Evolutionary conservation across 2,113 vertebrate genomes (phyloP), one percentile per base, ranked within the genome.

Genomic region (Tupaia chinensis): DNA sequence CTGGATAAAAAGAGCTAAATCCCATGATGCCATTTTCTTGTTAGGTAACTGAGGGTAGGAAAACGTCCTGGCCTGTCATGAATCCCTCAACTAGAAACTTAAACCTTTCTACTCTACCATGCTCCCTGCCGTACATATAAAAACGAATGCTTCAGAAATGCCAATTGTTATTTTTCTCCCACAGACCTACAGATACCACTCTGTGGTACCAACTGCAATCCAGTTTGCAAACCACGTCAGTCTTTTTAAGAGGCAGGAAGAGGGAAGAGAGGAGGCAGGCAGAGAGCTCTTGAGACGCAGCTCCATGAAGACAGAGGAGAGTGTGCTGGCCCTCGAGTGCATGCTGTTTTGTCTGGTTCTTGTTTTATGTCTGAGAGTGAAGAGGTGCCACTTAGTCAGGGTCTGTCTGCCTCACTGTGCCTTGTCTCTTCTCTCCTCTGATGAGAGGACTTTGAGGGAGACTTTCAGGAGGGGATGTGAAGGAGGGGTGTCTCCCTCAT

Each of bases 171-270:
- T 84, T 69, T 87, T 96, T 60, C 56, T 86, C 61, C 74, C 19
- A 34, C 15, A 70, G n/a, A 23, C 0, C 7, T 23, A 44, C 54
- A 25, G 6, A 13, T 66, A 7, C 14, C 32, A 70, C 10, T 12
- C 92, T 63, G 29, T 14, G 8, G 53, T 16, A n/a, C 1, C 53
- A 65, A 77, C 60, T 11, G 27, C 60, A 65, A 63, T 29, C 1
- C 7, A 11, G n/a, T 13, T 95, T 68, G 66, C 25, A 77, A 91
- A 73, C 44, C 66, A 69, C 53, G 29, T 58, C 5, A 0, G 61
- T 96, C 74, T 87, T 69, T 83, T 63, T 22, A 78, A 92, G 65
- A 96, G 94, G n/a, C 73, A 53, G 70, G 34, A 87, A 87, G 72
- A 2, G 5, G 69, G 44, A 77, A 22, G 90, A 34, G 73, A 80